Base-by-base conservation (phyloP, 2,797 vertebrate species). In the Distichodus sexfasciatus region DNA sequence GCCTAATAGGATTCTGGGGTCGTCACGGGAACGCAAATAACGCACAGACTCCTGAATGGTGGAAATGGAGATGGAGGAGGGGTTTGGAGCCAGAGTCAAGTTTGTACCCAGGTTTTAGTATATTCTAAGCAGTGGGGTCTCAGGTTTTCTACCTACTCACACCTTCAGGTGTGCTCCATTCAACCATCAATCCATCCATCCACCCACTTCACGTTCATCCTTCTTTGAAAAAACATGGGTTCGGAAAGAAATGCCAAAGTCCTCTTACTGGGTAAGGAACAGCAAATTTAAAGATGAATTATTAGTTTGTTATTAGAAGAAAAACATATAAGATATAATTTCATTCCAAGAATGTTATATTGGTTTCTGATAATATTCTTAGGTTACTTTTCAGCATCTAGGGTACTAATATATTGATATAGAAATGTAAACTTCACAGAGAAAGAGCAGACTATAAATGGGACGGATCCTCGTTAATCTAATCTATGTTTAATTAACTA, bases 261-360 rank as follows among this genome's bases (percentile, higher is more conserved):
- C 71, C 88, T 98, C 44, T 79, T 98, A 83, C 91, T 98, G 36
- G 96, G 96, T 98, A 89, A 95, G 94, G 84, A 63, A 2, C 62
- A 9, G 66, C 1, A 7, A 8, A 46, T 15, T 15, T 23, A 1
- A 59, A n/a, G n/a, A 31, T 5, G 2, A 21, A 15, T n/a, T 31
- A 5, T 46, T 17, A 15, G 5, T 2, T 21, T 43, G 10, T 1
- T 1, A 6, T 11, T 11, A 40, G 1, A 3, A 12, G 11, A 14
- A 12, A 40, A n/a, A n/a, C 2, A 14, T 3, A 3, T 41, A n/a
- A 41, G 6, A 14, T n/a, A 2, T 6, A 5, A 4, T 41, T 14
- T 41, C 1, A 43, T 6, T 5, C 3, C 2, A 4, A 43, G 17
- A 43, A 11, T n/a, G n/a, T n/a, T n/a, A n/a, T n/a, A n/a, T n/a